phyloP scores from a whole-genome alignment of 1,140 invertebrate genomes.

The Littorina saxatilis region DNA sequence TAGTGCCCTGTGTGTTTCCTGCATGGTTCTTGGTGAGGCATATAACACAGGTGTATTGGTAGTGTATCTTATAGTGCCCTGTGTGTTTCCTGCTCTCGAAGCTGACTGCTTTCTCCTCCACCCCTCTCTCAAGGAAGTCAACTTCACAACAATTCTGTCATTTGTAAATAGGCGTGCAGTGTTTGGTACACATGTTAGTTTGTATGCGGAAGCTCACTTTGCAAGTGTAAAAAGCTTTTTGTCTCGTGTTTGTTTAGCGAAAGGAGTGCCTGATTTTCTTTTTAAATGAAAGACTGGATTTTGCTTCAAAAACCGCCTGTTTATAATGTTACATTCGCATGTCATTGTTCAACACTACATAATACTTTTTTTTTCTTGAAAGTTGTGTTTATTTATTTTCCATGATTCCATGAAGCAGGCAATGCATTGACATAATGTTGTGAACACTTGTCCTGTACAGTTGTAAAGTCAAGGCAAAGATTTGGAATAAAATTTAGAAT shows the following conservation, averaged over 20 bases:
- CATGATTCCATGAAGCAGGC: slow-evolving; percentile 31
- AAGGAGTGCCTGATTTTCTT: neutral
- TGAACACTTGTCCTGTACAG: slow-evolving; percentile 35
- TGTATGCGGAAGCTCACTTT: neutral
- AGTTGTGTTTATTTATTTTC: slow-evolving; percentile 15
- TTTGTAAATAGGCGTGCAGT: neutral
- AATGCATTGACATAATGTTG: slow-evolving; percentile 38
- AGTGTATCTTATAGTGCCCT: too few relatives aligned
- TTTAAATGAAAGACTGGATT: neutral
- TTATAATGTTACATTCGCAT: neutral
- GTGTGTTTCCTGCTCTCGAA: too few relatives aligned
- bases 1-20: too few relatives aligned
- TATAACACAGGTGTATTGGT: too few relatives aligned
- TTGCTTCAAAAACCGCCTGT: neutral
- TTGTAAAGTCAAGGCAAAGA: slow-evolving; percentile 32
- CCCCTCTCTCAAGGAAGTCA: too few relatives aligned
- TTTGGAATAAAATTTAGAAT: slow-evolving; percentile 40
- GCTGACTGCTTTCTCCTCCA: too few relatives aligned
- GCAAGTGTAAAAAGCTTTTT: neutral
- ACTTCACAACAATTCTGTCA: too few relatives aligned
- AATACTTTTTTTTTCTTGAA: slow-evolving; percentile 15
- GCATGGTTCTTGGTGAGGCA: too few relatives aligned
- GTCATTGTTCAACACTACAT: neutral
- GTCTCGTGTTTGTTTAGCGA: neutral
- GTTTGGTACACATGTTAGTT: neutral